Evolutionary conservation across 2,888 invertebrate genomes (phyloP).

Genomic region (Lampropteryx suffumata): DNA sequence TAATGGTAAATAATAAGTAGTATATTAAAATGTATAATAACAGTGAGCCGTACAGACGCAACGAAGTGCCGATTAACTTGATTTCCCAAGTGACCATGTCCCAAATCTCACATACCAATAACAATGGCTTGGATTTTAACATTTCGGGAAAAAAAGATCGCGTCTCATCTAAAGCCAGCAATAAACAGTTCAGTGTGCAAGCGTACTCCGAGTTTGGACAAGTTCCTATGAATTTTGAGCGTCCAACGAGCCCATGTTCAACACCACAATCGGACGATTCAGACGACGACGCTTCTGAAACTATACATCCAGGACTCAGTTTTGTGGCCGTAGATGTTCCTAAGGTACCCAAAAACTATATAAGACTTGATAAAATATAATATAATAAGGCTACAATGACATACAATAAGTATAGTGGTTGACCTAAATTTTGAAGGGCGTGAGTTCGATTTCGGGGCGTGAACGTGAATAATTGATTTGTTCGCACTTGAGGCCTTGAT

Average conservation of each 20-base stretch:
- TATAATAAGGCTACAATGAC: background rate
- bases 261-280: background rate
- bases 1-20: background rate
- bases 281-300: background rate
- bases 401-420: background rate
- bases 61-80: conserved; percentile 61
- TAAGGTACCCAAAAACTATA: conserved; percentile 10
- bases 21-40: conserved; percentile 64
- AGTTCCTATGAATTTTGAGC: conserved; percentile 42
- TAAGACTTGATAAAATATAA: background rate
- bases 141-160: conserved; percentile 55
- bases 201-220: conserved; percentile 53
- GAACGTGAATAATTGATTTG: background rate
- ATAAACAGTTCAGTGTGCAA: conserved; percentile 51
- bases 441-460: conserved; percentile 17
- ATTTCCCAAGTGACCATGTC: conserved; percentile 53
- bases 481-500: no score
- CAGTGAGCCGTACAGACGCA: conserved; percentile 64
- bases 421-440: conserved; percentile 20
- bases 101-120: conserved; percentile 40
- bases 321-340: conserved; percentile 22
- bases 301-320: conserved; percentile 9
- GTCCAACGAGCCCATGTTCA: conserved; percentile 2
- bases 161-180: conserved; percentile 36
- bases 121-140: conserved; percentile 58